Conservation (phyloP, 2,797 vertebrate genomes). For the Protonibea diacanthus region DNA sequence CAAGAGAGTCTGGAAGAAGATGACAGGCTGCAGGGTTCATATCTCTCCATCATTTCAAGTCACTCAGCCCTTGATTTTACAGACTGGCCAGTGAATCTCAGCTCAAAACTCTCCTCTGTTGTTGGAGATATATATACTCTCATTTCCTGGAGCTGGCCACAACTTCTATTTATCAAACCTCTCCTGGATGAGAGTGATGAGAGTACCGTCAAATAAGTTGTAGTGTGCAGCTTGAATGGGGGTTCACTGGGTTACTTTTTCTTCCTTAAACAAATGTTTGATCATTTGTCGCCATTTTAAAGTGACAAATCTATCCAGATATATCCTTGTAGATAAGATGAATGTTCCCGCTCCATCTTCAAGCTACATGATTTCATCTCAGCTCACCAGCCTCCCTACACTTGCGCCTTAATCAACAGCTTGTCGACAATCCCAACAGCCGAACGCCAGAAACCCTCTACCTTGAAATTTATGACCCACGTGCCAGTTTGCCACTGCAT, state of each 20-base stretch:
- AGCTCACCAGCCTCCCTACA: conserved; percentile 29
- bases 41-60: conserved; percentile 23
- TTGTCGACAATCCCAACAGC: conserved; percentile 30
- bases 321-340: conserved; percentile 4
- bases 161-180: conserved; percentile 18
- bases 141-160: conserved; percentile 16
- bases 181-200: background rate
- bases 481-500: conserved; percentile 62
- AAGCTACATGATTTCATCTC: conserved; percentile 36
- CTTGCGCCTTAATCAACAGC: conserved; percentile 52
- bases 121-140: background rate
- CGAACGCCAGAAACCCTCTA: conserved; percentile 35
- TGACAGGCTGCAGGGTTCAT: background rate
- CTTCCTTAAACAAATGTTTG: conserved; percentile 5
- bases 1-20: background rate
- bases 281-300: conserved; percentile 14
- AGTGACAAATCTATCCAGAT: background rate
- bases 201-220: conserved; percentile 4
- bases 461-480: conserved; percentile 58
- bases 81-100: conserved; percentile 12
- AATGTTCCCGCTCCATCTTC: background rate
- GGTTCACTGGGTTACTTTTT: conserved; percentile 10
- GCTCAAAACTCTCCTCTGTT: conserved; percentile 10
- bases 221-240: background rate
- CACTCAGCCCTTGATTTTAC: conserved; percentile 24